A percentile compares a stretch with the other conserved stretches of the same genome.
These are phyloP conservation scores for Eospalax fontanierii DNA, from an alignment of 2,797 vertebrate species.

Conservation along the genomic window DNA sequence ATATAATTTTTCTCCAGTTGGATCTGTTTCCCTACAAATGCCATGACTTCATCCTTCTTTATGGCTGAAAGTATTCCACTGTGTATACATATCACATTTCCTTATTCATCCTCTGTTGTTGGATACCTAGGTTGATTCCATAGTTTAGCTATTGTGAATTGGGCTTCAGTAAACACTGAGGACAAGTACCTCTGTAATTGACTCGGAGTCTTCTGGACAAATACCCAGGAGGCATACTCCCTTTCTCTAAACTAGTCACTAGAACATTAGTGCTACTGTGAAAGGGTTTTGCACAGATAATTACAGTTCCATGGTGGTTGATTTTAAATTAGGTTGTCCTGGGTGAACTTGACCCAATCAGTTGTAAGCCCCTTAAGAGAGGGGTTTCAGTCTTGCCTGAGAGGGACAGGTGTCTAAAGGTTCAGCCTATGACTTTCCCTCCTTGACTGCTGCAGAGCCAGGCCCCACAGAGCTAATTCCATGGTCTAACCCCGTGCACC, in stretches of 20 bases:
- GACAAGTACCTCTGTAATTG: background rate
- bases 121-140: background rate
- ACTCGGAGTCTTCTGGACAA: background rate
- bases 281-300: background rate
- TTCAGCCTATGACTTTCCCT: background rate
- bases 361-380: background rate
- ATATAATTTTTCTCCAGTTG: background rate
- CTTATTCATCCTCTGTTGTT: background rate
- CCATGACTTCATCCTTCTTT: background rate
- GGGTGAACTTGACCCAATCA: background rate
- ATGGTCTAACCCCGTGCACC: background rate
- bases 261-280: background rate
- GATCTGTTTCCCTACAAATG: background rate
- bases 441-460: background rate
- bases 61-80: background rate
- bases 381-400: background rate
- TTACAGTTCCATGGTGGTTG: background rate
- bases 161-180: background rate
- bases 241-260: background rate
- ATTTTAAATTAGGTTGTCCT: conserved; percentile 37
- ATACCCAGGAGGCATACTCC: too few species aligned
- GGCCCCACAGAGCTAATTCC: background rate
- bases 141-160: background rate
- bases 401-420: background rate
- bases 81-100: background rate